phyloP scores from a whole-genome alignment of 2,797 vertebrate species.

The Notamacropus eugenii region DNA sequence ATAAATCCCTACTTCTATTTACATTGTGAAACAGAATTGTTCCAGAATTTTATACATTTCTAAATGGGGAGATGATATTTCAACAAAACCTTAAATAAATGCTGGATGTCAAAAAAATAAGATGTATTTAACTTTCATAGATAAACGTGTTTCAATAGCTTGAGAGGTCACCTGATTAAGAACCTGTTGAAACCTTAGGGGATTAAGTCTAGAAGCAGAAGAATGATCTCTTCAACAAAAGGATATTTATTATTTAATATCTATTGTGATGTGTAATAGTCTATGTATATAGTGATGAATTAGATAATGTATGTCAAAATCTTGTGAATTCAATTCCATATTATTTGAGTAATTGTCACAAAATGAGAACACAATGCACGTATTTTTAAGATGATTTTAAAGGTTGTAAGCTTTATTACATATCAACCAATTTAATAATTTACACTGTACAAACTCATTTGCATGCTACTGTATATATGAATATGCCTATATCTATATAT shows the following conservation, averaged over 20 bases:
- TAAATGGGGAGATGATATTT: neutral
- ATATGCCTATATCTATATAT: neutral
- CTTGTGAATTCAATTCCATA: neutral
- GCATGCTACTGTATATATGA: neutral
- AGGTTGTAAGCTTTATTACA: neutral
- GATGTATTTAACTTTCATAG: neutral
- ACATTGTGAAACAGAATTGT: neutral
- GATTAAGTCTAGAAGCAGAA: neutral
- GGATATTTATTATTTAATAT: neutral
- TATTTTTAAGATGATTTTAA: neutral
- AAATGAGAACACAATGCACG: neutral
- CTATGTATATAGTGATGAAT: neutral
- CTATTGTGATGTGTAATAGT: neutral
- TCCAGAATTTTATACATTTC: neutral
- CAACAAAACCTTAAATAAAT: neutral
- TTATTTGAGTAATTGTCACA: neutral
- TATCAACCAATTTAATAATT: neutral
- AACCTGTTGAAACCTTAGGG: neutral
- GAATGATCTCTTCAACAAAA: neutral
- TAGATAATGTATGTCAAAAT: neutral
- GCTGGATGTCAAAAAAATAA: neutral
- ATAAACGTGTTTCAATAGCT: neutral
- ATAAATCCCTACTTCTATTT: neutral
- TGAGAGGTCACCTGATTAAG: neutral
- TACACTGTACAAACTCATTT: neutral